Evolutionary conservation across 1,140 invertebrate species (phyloP), one percentile per base, ranked within the genome.

Genomic region (Sinella curviseta): DNA sequence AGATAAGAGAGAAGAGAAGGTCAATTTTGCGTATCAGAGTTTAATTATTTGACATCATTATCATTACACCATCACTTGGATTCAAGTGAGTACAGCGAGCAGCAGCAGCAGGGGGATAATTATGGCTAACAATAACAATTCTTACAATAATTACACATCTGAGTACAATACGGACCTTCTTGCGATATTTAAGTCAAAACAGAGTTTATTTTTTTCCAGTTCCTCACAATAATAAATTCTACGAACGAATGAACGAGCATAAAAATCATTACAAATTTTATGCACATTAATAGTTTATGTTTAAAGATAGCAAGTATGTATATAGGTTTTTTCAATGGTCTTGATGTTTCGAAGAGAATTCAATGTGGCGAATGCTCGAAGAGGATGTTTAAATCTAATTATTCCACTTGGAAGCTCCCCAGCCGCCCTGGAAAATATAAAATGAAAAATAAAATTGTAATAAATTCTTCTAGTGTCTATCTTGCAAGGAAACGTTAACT

Each of bases 351-450:
- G 4, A n/a, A 60, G 14, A 60, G 24, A 60, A 60, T 48, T 8
- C 8, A 60, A 26, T 26, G 12, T 26, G 57, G 24, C 24, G 57
- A 17, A 26, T 60, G 14, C 57, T 26, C 24, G 57, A 14, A 3
- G 24, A 60, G 4, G 14, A 60, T 26, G 24, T 60, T 17, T 4
- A n/a, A 60, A 4, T 17, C 4, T 60, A 60, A 26, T 12, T 60
- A 60, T 60, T 60, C 24, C 57, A 60, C 12, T 60, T 60, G 57
- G 57, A 70, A 30, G 65, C 65, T 17, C 65, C 65, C 65, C 65
- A 70, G 65, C 65, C 65, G 12, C 31, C 26, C 65, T 31, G 39
- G 4, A 8, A 48, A 48, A 8, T 4, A 48, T 48, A 48, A 48
- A 17, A 17, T 8, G 39, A 48, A 48, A 17, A 48, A n/a, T n/a